A percentile compares a stretch with the other conserved stretches of the same genome.
phyloP scores from a whole-genome alignment of 2,888 invertebrate genomes.

The Acanthacorydalis orientalis region DNA sequence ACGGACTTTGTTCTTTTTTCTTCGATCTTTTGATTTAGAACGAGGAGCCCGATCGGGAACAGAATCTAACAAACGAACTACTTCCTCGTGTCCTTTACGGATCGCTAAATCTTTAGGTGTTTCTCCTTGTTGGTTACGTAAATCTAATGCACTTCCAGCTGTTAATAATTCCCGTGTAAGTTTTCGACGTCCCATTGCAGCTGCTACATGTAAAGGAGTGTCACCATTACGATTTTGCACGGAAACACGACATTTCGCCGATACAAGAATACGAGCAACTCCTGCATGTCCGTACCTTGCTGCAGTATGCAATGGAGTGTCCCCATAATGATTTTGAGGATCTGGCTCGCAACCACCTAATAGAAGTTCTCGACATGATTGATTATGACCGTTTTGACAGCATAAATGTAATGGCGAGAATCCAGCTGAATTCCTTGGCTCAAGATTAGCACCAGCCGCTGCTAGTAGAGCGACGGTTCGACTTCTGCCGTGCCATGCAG shows the following conservation, averaged over 20 bases:
- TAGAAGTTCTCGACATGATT: conserved; percentile 75
- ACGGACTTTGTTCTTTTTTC: conserved; percentile 14
- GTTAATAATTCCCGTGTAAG: conserved; percentile 79
- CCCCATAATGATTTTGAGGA: conserved; percentile 90
- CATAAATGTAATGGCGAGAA: conserved; percentile 89
- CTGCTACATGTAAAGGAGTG: conserved; percentile 83
- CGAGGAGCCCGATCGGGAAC: conserved; percentile 22
- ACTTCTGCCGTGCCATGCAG: conserved; percentile 89
- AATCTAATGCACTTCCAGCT: conserved; percentile 51
- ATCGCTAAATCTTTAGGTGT: conserved; percentile 79
- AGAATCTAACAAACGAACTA: conserved; percentile 47
- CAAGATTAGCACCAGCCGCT: conserved; percentile 43
- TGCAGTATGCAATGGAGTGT: conserved; percentile 86
- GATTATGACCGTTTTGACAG: conserved; percentile 94
- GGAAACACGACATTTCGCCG: conserved; percentile 70
- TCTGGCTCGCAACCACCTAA: conserved; percentile 78
- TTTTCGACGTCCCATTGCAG: conserved; percentile 85
- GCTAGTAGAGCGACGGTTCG: conserved; percentile 61
- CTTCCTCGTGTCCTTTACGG: conserved; percentile 72
- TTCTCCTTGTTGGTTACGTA: conserved; percentile 76
- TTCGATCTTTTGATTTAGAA: conserved; percentile 21
- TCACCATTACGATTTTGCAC: conserved; percentile 94
- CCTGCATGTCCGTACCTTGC: conserved; percentile 94
- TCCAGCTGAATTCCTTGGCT: conserved; percentile 64
- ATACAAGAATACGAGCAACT: conserved; percentile 82